phyloP scores from a whole-genome alignment of 2,888 invertebrate species.

The Lasioglossum morio region DNA sequence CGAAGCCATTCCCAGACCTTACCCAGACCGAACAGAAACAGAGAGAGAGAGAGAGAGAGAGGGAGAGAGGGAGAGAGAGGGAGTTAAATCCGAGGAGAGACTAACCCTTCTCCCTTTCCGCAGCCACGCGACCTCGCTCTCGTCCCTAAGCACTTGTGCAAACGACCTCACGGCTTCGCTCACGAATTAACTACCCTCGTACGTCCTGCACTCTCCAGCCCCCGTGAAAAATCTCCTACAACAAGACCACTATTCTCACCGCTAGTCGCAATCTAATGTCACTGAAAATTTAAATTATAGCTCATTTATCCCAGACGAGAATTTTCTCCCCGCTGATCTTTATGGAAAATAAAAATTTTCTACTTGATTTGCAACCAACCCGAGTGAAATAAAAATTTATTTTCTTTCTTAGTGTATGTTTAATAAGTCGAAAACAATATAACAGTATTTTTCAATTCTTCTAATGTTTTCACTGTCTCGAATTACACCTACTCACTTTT shows the following conservation, averaged over 20 bases:
- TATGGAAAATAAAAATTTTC: no score
- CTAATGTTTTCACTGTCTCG: no score
- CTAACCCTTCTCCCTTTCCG: slow-evolving; percentile 33
- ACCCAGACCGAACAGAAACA: slow-evolving; percentile 45
- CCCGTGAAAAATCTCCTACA: slow-evolving; percentile 1
- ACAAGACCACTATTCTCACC: not conserved
- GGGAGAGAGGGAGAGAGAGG: slow-evolving; percentile 31
- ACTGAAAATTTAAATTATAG: no score
- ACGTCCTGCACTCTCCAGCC: not conserved
- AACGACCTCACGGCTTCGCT: slow-evolving; percentile 77
- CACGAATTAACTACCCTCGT: slow-evolving; percentile 75
- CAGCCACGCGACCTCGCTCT: slow-evolving; percentile 40
- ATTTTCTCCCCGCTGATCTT: no score
- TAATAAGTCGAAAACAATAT: no score
- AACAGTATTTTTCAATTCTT: no score
- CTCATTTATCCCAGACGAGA: no score
- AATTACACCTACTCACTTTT: no score
- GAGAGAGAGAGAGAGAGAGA: slow-evolving; percentile 18
- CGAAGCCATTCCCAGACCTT: slow-evolving; percentile 53
- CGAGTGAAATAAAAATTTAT: no score
- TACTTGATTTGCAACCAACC: no score
- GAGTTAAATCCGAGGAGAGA: not conserved
- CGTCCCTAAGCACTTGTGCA: slow-evolving; percentile 79
- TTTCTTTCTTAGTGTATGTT: no score
- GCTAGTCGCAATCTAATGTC: no score